A percentile compares a stretch with the other conserved stretches of the same genome.
Evolutionary conservation across 2,797 vertebrate species (phyloP).

Genomic region (Tragelaphus eurycerus): DNA sequence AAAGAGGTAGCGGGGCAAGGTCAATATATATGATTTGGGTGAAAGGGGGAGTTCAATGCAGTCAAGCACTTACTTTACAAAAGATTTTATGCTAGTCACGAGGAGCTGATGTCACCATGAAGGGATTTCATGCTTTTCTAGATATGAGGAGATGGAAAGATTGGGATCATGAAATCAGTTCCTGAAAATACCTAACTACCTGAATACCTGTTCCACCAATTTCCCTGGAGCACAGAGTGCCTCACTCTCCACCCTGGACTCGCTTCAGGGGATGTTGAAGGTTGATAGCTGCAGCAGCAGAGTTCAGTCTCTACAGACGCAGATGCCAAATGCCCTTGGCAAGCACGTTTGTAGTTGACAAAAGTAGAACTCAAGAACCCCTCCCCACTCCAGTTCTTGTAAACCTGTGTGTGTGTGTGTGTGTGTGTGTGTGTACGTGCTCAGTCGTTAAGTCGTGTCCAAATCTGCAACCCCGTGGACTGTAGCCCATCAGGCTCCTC

Average conservation of each 20-base stretch:
- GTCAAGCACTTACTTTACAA: neutral
- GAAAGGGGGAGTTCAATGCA: neutral
- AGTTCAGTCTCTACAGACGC: neutral
- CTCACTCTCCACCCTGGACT: neutral
- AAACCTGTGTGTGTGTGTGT: neutral
- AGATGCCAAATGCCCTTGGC: neutral
- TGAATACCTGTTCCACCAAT: neutral
- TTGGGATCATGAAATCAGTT: neutral
- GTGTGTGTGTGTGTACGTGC: accelerated
- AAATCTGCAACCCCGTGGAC: neutral
- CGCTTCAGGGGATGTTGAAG: neutral
- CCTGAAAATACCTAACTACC: neutral
- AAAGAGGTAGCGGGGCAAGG: neutral
- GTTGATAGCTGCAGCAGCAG: neutral
- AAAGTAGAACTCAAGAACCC: neutral
- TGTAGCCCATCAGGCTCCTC: neutral
- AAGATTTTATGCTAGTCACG: neutral
- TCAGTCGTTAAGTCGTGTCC: neutral
- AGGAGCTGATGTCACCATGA: neutral
- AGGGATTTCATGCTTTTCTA: neutral
- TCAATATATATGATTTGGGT: neutral
- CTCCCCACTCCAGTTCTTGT: neutral
- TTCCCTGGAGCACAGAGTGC: neutral
- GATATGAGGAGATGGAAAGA: neutral
- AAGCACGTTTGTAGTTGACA: neutral